A percentile compares a stretch with the other conserved stretches of the same genome.
phyloP scores from a whole-genome alignment of 2,113 vertebrate species.

The Nerophis ophidion region DNA sequence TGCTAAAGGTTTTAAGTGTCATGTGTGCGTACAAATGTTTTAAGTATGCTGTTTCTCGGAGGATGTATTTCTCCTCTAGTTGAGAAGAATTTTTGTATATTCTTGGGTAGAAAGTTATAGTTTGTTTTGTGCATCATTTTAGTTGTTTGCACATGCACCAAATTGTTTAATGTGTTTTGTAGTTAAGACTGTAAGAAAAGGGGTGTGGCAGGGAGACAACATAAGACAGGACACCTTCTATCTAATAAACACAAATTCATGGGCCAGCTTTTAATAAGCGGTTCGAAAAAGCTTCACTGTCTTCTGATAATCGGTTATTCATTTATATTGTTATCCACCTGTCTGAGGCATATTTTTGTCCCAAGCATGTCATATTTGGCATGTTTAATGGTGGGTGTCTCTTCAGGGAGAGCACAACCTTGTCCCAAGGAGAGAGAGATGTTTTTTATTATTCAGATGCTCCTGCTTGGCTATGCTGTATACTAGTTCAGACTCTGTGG shows the following conservation, averaged over 20 bases:
- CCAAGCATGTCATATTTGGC: neutral
- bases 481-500: neutral
- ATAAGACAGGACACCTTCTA: constrained; percentile 32
- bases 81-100: too few species aligned
- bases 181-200: neutral
- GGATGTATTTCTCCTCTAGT: too few species aligned
- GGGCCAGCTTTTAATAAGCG: constrained; percentile 29
- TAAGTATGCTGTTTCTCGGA: too few species aligned
- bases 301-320: neutral
- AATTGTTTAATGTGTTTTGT: too few species aligned
- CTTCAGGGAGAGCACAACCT: neutral
- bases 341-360: neutral
- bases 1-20: too few species aligned
- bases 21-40: too few species aligned
- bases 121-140: too few species aligned
- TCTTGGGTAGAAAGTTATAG: too few species aligned
- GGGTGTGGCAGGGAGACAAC: neutral
- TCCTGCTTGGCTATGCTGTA: neutral
- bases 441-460: constrained; percentile 1
- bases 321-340: neutral
- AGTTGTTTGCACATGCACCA: too few species aligned
- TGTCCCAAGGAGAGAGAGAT: neutral
- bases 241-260: constrained; percentile 37
- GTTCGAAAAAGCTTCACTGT: neutral
- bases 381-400: neutral